These are phyloP conservation scores for Sorex maritimensis DNA, from an alignment of 2,797 vertebrate species.

Conservation along the genomic window DNA sequence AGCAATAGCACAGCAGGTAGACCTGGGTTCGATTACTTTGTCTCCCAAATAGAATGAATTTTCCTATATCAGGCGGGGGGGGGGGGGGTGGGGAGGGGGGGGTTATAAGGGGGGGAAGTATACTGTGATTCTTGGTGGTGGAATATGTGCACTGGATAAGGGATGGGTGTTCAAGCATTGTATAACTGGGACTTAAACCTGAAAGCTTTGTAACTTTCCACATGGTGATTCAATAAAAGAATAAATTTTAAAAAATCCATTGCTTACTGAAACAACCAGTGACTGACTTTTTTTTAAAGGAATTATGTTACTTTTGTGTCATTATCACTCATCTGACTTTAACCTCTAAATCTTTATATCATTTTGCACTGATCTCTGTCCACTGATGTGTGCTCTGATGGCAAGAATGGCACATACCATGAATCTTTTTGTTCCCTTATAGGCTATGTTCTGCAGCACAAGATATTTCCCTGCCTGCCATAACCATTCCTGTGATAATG, in stretches of 20 bases:
- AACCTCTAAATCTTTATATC: not conserved
- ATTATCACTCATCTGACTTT: slow-evolving; percentile 14
- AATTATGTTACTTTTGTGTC: not conserved
- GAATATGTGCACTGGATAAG: no score
- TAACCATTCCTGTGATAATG: slow-evolving; percentile 47
- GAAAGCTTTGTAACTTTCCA: no score
- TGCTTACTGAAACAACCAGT: not conserved
- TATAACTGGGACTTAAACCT: no score
- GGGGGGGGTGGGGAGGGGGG: no score
- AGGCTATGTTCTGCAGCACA: not conserved
- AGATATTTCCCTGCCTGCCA: not conserved
- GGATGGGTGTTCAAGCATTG: no score
- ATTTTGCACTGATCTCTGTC: not conserved
- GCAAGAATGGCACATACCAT: not conserved
- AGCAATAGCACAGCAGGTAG: no score
- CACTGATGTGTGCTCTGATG: not conserved
- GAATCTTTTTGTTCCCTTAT: not conserved
- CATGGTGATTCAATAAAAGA: no score
- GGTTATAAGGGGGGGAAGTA: no score
- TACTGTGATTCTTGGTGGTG: no score
- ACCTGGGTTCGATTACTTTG: no score
- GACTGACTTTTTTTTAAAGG: not conserved
- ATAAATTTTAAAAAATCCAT: not conserved
- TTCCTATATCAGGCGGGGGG: not conserved
- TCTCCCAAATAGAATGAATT: not conserved